phyloP scores from a whole-genome alignment of 1,140 invertebrate species.

The Temnothorax nylanderi region DNA sequence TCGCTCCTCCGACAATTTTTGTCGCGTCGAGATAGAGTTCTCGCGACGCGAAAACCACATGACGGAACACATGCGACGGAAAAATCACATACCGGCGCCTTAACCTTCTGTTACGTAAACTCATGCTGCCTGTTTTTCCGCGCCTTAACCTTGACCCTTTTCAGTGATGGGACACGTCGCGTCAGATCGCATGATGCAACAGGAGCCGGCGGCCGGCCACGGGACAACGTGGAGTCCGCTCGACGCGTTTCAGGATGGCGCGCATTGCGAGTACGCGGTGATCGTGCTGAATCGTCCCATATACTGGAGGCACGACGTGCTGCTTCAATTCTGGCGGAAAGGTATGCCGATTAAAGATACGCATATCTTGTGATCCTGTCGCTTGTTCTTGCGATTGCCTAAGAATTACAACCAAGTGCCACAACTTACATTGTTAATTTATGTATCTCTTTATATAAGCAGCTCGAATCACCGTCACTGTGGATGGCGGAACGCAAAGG shows the following conservation, averaged over 20 bases:
- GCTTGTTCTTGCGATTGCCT: neutral
- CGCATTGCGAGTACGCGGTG: slow-evolving; percentile 82
- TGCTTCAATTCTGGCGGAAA: slow-evolving; percentile 85
- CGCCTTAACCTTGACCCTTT: neutral
- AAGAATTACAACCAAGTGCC: neutral
- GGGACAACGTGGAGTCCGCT: slow-evolving; percentile 73
- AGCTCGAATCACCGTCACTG: slow-evolving; percentile 89
- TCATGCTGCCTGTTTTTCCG: neutral
- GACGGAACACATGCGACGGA: no score
- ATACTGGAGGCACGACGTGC: slow-evolving; percentile 77
- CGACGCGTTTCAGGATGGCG: slow-evolving; percentile 61
- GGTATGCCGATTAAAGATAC: slow-evolving; percentile 68
- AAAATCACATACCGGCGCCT: neutral
- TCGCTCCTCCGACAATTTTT: neutral
- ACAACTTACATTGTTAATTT: slow-evolving; percentile 51
- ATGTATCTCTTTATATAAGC: slow-evolving; percentile 63
- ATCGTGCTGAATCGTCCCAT: slow-evolving; percentile 86
- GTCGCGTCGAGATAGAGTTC: neutral
- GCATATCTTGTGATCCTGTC: neutral
- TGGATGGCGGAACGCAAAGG: slow-evolving; percentile 90
- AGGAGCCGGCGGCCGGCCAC: neutral
- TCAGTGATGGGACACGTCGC: slow-evolving; percentile 36
- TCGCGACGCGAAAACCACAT: no score
- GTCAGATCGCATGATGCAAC: slow-evolving; percentile 57
- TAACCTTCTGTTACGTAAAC: neutral